A percentile compares a stretch with the other conserved stretches of the same genome.
Conservation (phyloP, 2,888 invertebrate species). For the Saturnia japonica region DNA sequence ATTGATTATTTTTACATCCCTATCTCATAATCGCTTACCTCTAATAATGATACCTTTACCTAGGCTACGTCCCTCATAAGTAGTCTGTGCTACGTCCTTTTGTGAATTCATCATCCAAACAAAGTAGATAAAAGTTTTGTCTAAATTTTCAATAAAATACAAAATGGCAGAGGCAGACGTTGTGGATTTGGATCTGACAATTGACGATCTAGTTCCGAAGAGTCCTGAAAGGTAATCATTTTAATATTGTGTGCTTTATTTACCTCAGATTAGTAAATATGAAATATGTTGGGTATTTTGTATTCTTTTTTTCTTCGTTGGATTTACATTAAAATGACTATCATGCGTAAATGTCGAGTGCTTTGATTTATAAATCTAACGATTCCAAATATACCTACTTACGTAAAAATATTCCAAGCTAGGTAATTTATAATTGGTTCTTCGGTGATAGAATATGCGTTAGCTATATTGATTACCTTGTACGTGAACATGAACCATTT, state of each 20-base stretch:
- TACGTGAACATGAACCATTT: neutral
- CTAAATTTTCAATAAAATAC: slow-evolving; percentile 40
- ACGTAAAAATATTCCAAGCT: neutral
- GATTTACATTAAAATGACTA: neutral
- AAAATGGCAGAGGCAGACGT: slow-evolving; percentile 74
- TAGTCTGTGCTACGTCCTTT: slow-evolving; percentile 53
- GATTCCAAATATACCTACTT: neutral
- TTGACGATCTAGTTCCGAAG: slow-evolving; percentile 77
- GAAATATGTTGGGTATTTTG: slow-evolving; percentile 11
- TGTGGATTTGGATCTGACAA: slow-evolving; percentile 71
- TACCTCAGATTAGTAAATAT: slow-evolving; percentile 5
- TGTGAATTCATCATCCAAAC: slow-evolving; percentile 67
- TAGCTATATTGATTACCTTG: neutral
- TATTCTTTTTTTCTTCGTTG: too few species aligned
- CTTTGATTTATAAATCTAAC: neutral
- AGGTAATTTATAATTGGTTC: neutral
- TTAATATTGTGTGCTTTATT: neutral
- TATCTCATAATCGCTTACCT: too few species aligned
- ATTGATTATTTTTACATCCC: too few species aligned
- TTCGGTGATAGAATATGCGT: neutral
- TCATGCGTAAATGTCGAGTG: neutral
- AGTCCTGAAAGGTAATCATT: slow-evolving; percentile 71
- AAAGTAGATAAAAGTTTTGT: slow-evolving; percentile 46
- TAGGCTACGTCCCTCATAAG: too few species aligned
- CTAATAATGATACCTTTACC: too few species aligned